These are phyloP conservation scores for Philaethria dido DNA, from an alignment of 2,888 invertebrate genomes.

Conservation along the genomic window DNA sequence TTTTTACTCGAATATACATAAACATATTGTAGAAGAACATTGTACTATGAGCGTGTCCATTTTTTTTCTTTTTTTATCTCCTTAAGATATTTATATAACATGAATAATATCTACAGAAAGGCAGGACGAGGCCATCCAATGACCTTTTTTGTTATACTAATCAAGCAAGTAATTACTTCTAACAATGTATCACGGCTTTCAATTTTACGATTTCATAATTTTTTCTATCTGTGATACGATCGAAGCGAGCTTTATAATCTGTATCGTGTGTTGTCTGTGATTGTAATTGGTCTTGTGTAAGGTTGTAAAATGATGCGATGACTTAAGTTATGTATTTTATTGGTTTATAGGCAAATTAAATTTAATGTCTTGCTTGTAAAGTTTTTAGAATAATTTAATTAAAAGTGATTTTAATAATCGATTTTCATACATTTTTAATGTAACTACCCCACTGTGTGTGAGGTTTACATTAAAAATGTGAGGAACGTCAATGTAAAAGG, in stretches of 20 bases:
- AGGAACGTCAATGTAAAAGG: too few species aligned
- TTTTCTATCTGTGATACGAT: conserved; percentile 32
- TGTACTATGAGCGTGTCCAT: not conserved
- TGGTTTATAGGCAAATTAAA: not conserved
- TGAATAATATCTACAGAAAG: conserved; percentile 37
- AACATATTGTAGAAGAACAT: not conserved
- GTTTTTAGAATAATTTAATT: not conserved
- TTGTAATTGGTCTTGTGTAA: not conserved
- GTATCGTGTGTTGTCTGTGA: conserved; percentile 15
- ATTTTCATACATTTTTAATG: too few species aligned
- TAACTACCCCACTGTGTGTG: too few species aligned
- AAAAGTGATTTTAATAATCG: too few species aligned
- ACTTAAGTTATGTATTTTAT: conserved; percentile 5
- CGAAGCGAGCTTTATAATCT: conserved; percentile 30
- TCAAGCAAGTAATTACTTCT: conserved; percentile 44
- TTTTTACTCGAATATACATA: too few species aligned
- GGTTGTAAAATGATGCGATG: conserved; percentile 4
- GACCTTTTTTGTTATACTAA: conserved; percentile 45
- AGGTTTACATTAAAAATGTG: too few species aligned
- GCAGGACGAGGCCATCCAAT: conserved; percentile 41
- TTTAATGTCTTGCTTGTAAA: not conserved
- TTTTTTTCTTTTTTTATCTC: conserved; percentile 23
- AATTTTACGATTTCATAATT: conserved; percentile 41
- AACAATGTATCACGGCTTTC: conserved; percentile 39
- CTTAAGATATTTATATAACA: conserved; percentile 12